Evolutionary conservation across 2,113 vertebrate species (phyloP).

Genomic region (Hippotragus niger): DNA sequence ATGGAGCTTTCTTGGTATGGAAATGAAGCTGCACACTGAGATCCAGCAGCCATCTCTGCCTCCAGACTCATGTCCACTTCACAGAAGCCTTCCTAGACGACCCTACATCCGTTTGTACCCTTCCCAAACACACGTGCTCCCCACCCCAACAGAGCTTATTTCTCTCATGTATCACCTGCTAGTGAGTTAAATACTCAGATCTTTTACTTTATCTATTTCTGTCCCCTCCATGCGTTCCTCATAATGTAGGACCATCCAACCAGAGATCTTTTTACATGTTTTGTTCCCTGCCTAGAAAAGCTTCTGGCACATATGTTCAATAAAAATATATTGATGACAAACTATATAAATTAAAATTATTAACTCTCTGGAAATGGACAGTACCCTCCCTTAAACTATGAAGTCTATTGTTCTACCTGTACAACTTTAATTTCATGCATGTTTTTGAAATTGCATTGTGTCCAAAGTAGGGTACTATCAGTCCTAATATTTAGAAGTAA

Average conservation of each 20-base stretch:
- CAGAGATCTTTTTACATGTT: background rate
- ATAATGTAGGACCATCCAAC: background rate
- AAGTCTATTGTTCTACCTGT: background rate
- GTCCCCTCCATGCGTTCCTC: background rate
- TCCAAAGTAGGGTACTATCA: background rate
- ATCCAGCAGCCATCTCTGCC: background rate
- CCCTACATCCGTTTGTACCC: background rate
- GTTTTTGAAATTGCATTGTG: background rate
- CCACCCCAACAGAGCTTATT: background rate
- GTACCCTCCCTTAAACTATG: background rate
- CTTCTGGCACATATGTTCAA: background rate
- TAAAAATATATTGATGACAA: background rate
- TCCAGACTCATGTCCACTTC: background rate
- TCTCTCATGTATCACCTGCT: background rate
- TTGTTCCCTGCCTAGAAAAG: background rate
- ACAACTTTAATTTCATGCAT: background rate
- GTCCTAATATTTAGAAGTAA: background rate
- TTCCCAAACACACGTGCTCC: background rate
- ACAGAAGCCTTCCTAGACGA: background rate
- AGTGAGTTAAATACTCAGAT: background rate
- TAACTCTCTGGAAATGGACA: background rate
- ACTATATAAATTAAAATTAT: background rate
- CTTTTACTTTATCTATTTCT: background rate
- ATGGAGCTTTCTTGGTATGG: background rate
- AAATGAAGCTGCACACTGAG: background rate